Base-by-base conservation (phyloP, 2,113 vertebrate genomes). In the Mandrillus leucophaeus region DNA sequence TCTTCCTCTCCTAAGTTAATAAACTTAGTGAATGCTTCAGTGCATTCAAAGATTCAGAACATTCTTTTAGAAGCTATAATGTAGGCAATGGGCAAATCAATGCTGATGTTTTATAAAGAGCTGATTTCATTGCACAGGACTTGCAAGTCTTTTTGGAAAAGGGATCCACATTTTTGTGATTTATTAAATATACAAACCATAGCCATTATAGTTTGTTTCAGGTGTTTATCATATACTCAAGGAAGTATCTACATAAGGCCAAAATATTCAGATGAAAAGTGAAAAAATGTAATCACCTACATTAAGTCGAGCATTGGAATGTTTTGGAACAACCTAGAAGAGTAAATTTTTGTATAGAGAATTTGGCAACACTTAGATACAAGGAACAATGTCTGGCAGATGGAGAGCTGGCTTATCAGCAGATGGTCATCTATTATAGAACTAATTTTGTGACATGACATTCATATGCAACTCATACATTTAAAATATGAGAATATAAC, bases 21-120 rank as follows among this genome's bases (percentile, higher is more conserved):
- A 73, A 83, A 80, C 43, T 61, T 59, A 50, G 89, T 25, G 93
- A 83, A 75, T 82, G 73, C 59, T 50, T 85, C 20, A 45, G 0
- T 72, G n/a, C 40, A 59, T 59, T 35, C 55, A 61, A 48, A 70
- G 32, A 38, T 79, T 43, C 78, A 75, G 48, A 68, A 50, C 76
- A 64, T 92, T 96, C 66, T 80, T 79, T 87, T 23, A 84, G 73
- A 92, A 81, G 43, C 76, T 90, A 6, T 88, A n/a, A 72, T n/a
- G 64, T 64, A 92, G 20, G 72, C 43, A 50, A 48, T 68, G 55
- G 52, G 14, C 16, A 93, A 83, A 94, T 85, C 64, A 80, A 43
- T 23, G 20, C 50, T 25, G 27, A 57, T 23, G 27, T 43, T 84
- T 85, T 95, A 6, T 50, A 45, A 93, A 38, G 59, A 86, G 43